These are phyloP conservation scores for Phocides pigmalion DNA, from an alignment of 1,140 invertebrate genomes.

Conservation along the genomic window DNA sequence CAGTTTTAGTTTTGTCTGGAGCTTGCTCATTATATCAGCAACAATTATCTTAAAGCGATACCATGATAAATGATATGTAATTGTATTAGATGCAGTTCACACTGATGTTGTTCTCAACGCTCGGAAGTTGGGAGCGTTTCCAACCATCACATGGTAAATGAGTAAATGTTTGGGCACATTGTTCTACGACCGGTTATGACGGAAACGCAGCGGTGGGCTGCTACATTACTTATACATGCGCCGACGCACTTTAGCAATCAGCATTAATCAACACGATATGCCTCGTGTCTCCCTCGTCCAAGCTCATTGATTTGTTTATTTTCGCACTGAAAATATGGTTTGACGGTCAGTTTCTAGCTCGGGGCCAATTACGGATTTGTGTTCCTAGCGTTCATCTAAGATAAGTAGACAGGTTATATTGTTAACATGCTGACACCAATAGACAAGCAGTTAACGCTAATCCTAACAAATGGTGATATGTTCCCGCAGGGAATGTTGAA, in stretches of 20 bases:
- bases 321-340: conserved; percentile 72
- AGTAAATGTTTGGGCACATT: conserved; percentile 76
- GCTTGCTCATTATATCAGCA: conserved; percentile 41
- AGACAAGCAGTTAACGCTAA: conserved; percentile 57
- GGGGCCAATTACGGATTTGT: conserved; percentile 56
- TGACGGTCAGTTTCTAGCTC: conserved; percentile 57
- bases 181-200: conserved; percentile 74
- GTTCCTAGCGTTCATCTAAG: conserved; percentile 49
- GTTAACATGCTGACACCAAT: conserved; percentile 56
- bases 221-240: conserved; percentile 79
- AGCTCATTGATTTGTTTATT: conserved; percentile 75
- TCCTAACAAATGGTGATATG: conserved; percentile 48
- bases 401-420: conserved; percentile 64
- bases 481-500: conserved; percentile 24
- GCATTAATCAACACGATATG: conserved; percentile 79
- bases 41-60: conserved; percentile 51
- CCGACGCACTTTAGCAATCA: conserved; percentile 80
- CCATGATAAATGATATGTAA: conserved; percentile 53
- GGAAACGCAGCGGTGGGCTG: conserved; percentile 69
- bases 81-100: conserved; percentile 48
- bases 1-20: conserved; percentile 42
- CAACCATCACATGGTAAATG: conserved; percentile 56
- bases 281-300: conserved; percentile 59
- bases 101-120: conserved; percentile 23
- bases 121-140: conserved; percentile 44